Evolutionary conservation across 2,888 invertebrate genomes (phyloP), one percentile per base, ranked within the genome.

Genomic region (Tigriopus californicus): DNA sequence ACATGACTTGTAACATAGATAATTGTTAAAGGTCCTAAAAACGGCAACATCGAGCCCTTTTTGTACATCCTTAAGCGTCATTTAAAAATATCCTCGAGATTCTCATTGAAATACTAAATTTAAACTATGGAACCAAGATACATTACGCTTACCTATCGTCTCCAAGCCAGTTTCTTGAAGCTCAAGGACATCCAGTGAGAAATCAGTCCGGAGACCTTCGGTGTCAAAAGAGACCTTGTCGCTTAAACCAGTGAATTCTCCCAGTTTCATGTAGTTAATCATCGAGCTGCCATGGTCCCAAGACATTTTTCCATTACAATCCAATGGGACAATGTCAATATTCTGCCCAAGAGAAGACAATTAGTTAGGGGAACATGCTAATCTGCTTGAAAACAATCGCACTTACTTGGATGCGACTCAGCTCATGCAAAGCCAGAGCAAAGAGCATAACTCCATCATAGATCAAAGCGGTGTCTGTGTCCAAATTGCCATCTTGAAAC

Each of bases 201-300:
- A 91, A 71, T 90, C 85, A 52, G 87, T 85, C 62, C 95, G 79
- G 72, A 88, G 87, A 59, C 94, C 94, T 74, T 88, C 84, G 72
- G 86, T 85, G 74, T 92, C 90, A 72, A 94, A 90, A 73, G 87
- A 87, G 67, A 94, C 89, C 61, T 83, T 80, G 63, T 92, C 92
- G 1, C 70, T 70, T 6, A 70, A 54, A 18, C 71, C 71, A n/a
- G 66, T 61, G 44, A 67, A 61, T 57, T 65, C 63, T 57, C 88
- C 92, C 68, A 89, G 85, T 78, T 89, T 90, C 88, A 95, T 90
- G 69, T 90, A 91, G 76, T 94, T 94, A 66, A 92, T 88, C 64
- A 95, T 78, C 67, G 88, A 89, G 71, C 86, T 87, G 62, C 95
- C 94, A 67, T 92, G 87, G 15, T 85, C 84, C 91, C 92, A 94